Evolutionary conservation across 1,140 invertebrate species (phyloP), one percentile per base, ranked within the genome.

Genomic region (Bombus sylvicola): DNA sequence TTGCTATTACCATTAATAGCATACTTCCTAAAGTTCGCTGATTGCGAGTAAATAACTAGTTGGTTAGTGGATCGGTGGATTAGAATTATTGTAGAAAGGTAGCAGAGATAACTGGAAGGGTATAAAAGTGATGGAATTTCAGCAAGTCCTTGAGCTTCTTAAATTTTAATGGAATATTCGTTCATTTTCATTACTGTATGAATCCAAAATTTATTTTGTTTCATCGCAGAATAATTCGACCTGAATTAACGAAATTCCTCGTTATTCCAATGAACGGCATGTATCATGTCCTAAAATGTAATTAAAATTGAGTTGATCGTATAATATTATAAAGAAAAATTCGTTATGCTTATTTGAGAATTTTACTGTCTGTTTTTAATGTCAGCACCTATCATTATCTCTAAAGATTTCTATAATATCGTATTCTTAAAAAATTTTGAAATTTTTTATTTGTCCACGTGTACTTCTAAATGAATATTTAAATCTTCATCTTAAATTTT

Each of bases 1-100:
- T 39, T 34, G 82, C 83, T 83, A 88, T 89, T 89, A 86, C 59
- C 53, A 53, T 18, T 79, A 87, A 25, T 31, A 34, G 75, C 66
- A 66, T 79, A 81, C 68, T 89, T 87, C 57, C 43, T 64, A 31
- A 89, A 90, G 75, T 90, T 89, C 34, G 22, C 47, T 76, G 47
- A 53, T 53, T 53, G 18, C 22, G 72, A 66, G 84, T 89, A 88
- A 90, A 83, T 90, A 90, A 88, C 47, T 84, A 53, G 47, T 53
- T 53, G 47, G 18, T 53, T 53, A 8, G 47, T 22, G 5, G 1
- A 53, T 53, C 8, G 75, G 64, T 69, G 81, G 62, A 90, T 78
- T 89, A 87, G 88, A 89, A 90, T 90, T 87, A 89, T 83, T 47
- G 81, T 89, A 43, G 66, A 69, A 68, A 28, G 34, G 57, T 74